Percentiles rank a stretch among this genome's conserved stretches.
These are phyloP conservation scores for Tridacna crocea DNA, from an alignment of 2,888 invertebrate genomes.

Conservation along the genomic window DNA sequence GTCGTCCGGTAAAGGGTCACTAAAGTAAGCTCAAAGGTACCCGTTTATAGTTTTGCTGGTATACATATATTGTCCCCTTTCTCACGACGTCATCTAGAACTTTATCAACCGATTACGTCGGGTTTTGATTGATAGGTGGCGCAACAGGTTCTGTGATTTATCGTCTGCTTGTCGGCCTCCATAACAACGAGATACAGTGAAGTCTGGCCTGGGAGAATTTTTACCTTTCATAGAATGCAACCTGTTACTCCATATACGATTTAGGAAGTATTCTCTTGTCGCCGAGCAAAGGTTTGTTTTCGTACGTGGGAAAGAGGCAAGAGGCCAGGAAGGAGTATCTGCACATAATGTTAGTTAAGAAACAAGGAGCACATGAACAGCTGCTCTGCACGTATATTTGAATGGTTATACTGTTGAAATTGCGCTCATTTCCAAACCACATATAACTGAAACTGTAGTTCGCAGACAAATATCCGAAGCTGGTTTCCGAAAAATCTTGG, in stretches of 20 bases:
- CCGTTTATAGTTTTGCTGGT: no score
- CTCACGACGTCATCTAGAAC: background rate
- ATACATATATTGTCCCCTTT: background rate
- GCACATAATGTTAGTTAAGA: no score
- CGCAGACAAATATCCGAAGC: no score
- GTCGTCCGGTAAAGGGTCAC: no score
- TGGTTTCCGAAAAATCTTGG: no score
- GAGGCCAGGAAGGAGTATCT: no score
- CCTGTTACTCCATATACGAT: background rate
- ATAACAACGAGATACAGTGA: constrained; percentile 14
- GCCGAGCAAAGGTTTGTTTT: background rate
- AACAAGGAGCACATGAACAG: no score
- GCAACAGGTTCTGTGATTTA: constrained; percentile 7
- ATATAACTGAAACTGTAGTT: no score
- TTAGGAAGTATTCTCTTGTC: background rate
- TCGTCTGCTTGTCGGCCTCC: constrained; percentile 19
- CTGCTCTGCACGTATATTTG: no score
- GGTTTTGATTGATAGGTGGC: constrained; percentile 11
- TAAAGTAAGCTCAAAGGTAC: no score
- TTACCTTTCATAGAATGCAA: background rate
- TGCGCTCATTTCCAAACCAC: no score
- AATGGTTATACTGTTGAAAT: no score
- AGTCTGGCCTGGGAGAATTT: constrained; percentile 3
- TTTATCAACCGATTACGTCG: constrained; percentile 12
- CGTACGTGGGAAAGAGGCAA: background rate